Base-by-base conservation (phyloP, 1,140 invertebrate species). In the Parasteatoda tepidariorum region DNA sequence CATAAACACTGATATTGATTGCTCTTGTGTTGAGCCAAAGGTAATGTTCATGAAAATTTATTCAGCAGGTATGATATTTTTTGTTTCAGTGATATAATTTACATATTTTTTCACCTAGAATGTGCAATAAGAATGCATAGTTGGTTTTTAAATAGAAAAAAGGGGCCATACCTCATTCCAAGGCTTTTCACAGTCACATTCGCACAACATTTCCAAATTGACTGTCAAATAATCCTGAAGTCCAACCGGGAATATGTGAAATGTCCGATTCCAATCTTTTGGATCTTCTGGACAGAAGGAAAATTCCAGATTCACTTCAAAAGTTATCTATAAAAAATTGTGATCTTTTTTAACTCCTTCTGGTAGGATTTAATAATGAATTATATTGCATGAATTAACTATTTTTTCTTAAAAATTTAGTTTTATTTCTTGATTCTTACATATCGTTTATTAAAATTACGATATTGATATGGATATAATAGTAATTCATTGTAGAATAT, bases 241-340 rank as follows among this genome's bases (percentile, higher is more conserved):
- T 85, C 96, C 97, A 28, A 97, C 95, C 0, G 97, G 97, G 89
- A 96, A 97, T 84, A 99, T 98, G 68, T 93, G 90, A 86, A 98
- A 94, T 15, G 89, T 91, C 88, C 95, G 93, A 24, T 92, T 93
- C 93, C 95, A 96, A 85, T 96, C 93, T 7, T 90, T 91, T 64
- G 90, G 91, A 88, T 96, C 92, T 74, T 86, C 75, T 0, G 91
- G 90, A 86, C 91, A 92, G 9, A 88, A 87, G 0, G 87, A 87
- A 15, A 89, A 89, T 62, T 90, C 88, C 1, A 92, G 84, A 30
- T 89, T 88, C 1, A 90, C 89, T 59, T 91, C 89, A 86, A 92
- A 92, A 0, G 87, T 89, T 34, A 92, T 90, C 87, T 91, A 73
- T 15, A 83, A 81, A 66, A 28, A 55, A 70, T 22, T 13, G 11